These are phyloP conservation scores for Phengaris alcon DNA, from an alignment of 2,888 invertebrate species.

Conservation along the genomic window DNA sequence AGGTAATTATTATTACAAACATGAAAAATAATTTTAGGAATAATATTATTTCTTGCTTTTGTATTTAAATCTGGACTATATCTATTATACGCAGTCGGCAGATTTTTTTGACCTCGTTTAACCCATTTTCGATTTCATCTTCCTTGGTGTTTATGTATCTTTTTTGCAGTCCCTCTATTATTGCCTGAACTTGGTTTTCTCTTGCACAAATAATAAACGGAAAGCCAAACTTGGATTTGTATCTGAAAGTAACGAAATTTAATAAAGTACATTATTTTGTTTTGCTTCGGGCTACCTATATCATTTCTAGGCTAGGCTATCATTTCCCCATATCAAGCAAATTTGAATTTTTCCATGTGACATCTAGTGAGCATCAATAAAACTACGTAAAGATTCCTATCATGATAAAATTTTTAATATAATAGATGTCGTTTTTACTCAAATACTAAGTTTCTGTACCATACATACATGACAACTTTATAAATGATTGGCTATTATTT, in stretches of 20 bases:
- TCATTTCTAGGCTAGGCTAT: too few species aligned
- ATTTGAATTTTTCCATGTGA: neutral
- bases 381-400: neutral
- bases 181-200: constrained; percentile 80
- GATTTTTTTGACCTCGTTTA: constrained; percentile 85
- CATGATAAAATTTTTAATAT: too few species aligned
- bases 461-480: too few species aligned
- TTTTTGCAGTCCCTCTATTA: constrained; percentile 75
- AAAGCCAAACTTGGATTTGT: constrained; percentile 82
- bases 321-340: too few species aligned
- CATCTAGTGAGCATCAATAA: constrained; percentile 27
- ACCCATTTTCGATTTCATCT: constrained; percentile 77
- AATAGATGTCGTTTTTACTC: too few species aligned
- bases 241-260: constrained; percentile 61
- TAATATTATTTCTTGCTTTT: too few species aligned
- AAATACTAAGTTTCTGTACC: too few species aligned
- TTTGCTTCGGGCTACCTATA: too few species aligned
- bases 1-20: too few species aligned
- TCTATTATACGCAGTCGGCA: constrained; percentile 79
- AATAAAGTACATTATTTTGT: neutral
- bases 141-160: constrained; percentile 75
- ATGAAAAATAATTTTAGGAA: too few species aligned
- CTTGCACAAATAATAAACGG: constrained; percentile 84
- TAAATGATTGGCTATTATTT: too few species aligned
- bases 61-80: constrained; percentile 55